A percentile compares a stretch with the other conserved stretches of the same genome.
phyloP scores from a whole-genome alignment of 1,140 invertebrate genomes.

The Calephelis virginiensis region DNA sequence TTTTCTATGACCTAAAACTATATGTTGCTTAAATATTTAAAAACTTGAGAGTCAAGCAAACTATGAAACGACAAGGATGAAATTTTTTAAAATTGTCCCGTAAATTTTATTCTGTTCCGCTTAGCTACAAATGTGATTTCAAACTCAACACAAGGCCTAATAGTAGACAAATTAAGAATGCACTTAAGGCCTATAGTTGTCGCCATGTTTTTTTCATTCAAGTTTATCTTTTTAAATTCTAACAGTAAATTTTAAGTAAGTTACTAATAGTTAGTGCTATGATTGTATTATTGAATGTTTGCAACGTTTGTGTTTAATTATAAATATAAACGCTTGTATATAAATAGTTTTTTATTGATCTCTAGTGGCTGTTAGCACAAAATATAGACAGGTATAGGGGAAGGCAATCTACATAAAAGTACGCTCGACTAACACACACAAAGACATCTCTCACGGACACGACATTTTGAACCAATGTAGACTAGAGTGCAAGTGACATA shows the following conservation, averaged over 20 bases:
- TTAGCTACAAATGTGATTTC: slow-evolving; percentile 30
- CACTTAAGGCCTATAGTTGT: slow-evolving; percentile 29
- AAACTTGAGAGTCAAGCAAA: not conserved
- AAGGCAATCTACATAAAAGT: too few species aligned
- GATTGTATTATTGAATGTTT: slow-evolving; percentile 73
- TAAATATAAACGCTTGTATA: slow-evolving; percentile 76
- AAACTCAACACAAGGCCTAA: slow-evolving; percentile 33
- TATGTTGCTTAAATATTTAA: not conserved
- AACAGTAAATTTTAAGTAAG: slow-evolving; percentile 65
- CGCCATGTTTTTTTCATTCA: slow-evolving; percentile 31
- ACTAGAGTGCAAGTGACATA: too few species aligned
- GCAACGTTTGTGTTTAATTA: slow-evolving; percentile 73
- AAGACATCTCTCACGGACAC: too few species aligned
- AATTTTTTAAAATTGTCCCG: not conserved
- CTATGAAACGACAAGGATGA: not conserved
- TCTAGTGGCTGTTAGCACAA: not conserved
- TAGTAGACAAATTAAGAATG: slow-evolving; percentile 27
- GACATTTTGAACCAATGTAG: too few species aligned
- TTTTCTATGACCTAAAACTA: not conserved
- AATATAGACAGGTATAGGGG: too few species aligned
- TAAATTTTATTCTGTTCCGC: slow-evolving; percentile 22
- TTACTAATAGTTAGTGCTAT: slow-evolving; percentile 69
- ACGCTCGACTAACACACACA: too few species aligned
- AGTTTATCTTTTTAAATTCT: slow-evolving; percentile 67
- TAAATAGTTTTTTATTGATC: slow-evolving; percentile 45